Evolutionary conservation across 1,140 invertebrate species (phyloP).

Genomic region (Drosophila miranda): DNA sequence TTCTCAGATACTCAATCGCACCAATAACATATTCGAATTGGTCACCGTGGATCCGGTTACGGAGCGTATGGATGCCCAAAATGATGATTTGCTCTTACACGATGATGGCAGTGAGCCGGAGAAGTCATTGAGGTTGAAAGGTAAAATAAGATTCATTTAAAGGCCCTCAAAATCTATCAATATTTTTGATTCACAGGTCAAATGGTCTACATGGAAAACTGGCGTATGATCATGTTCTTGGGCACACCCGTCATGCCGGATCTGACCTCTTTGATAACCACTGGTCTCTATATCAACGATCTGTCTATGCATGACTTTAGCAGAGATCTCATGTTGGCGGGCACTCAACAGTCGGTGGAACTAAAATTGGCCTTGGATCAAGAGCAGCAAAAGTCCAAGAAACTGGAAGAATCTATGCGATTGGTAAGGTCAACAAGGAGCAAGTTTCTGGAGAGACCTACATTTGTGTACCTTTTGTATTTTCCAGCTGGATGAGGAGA

Average conservation of each 20-base stretch:
- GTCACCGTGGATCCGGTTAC: conserved; percentile 93
- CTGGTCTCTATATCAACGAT: conserved; percentile 97
- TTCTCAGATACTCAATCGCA: conserved; percentile 93
- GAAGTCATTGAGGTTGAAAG: conserved; percentile 91
- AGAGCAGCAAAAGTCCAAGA: conserved; percentile 98
- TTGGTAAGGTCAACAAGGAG: conserved; percentile 13
- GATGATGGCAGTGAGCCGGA: conserved; percentile 86
- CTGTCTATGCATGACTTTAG: conserved; percentile 99
- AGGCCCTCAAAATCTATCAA: no score
- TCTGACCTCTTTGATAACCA: conserved; percentile 92
- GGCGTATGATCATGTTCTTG: conserved; percentile 98
- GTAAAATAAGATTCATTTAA: conserved; percentile 81
- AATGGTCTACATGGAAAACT: conserved; percentile 99
- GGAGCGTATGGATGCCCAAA: conserved; percentile 85
- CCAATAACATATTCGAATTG: conserved; percentile 97
- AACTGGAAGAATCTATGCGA: conserved; percentile 97
- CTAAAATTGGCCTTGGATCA: conserved; percentile 97
- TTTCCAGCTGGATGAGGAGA: conserved; percentile 94
- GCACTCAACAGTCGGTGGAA: conserved; percentile 98
- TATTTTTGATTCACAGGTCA: conserved; percentile 85
- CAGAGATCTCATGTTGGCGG: conserved; percentile 97
- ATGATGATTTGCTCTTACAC: conserved; percentile 85
- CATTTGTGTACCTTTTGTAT: no score
- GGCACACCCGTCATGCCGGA: conserved; percentile 98
- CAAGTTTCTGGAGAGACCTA: no score